Base-by-base conservation (phyloP, 2,888 invertebrate species). In the Ophion ventricosus region DNA sequence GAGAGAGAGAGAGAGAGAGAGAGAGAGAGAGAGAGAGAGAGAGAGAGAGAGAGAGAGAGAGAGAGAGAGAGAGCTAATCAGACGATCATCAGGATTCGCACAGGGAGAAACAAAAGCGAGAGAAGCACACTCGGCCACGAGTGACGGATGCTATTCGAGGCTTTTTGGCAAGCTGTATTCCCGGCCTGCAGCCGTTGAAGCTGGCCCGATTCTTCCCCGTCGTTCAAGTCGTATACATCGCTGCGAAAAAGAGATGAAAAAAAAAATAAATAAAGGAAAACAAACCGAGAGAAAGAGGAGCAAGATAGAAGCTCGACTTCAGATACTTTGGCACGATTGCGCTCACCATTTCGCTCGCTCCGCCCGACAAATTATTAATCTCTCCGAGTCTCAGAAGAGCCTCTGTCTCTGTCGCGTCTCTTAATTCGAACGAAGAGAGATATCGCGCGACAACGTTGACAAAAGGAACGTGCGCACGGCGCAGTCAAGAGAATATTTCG, bases 351-450 rank as follows among this genome's bases (percentile, higher is more conserved):
- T 43, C 64, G 75, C 64, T 67, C 43, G 85, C 54, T 83, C 79
- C 75, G 56, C 83, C 85, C 85, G 89, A 91, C 91, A 90, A 91
- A 91, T 91, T 91, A 91, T 91, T 91, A 91, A 91, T 91, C 88
- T 87, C 86, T 70, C 26, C 11, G 29, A 54, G 56, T 29, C 29
- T 26, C 54, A 64, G 59, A 59, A 29, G 40, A 43, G 40, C 49
- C 66, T 29, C 54, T 49, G 59, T 5, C 64, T 17, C 67, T n/a
- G 87, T 86, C 88, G 86, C 86, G 87, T 86, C 90, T 89, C 89
- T 90, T 91, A 90, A 91, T 91, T 88, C 88, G 87, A 86, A 82
- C 86, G 86, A 90, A 89, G 88, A 90, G 89, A 90, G 90, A 91
- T 89, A 88, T 90, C 88, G 86, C 79, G 87, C 87, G 83, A 80